Base-by-base conservation (phyloP, 2,797 vertebrate species). In the Myotis myotis region DNA sequence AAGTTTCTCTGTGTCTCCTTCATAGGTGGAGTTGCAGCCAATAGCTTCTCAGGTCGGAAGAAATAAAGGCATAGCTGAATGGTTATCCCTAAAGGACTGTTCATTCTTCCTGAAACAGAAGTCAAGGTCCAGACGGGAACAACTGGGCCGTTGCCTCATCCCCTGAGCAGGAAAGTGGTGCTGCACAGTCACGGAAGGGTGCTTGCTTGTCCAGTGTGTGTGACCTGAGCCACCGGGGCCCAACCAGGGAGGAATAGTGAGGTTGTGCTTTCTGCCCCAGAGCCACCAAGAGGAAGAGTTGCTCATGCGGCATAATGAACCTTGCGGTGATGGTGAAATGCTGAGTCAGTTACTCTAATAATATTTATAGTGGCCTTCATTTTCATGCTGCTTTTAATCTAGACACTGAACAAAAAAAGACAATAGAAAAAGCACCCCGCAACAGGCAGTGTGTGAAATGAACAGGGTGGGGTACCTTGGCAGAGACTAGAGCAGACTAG, bases 91-190 rank as follows among this genome's bases (percentile, higher is more conserved):
- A 15, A 8, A 7, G 1, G 47, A 49, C 13, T 20, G 11, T 20
- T 79, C 70, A 8, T 57, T 36, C 70, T 90, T 92, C 74, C 89
- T 71, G 28, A 80, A 53, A 8, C 16, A 30, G 47, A 92, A 71
- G 33, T 82, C 85, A 71, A 55, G 41, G 38, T 75, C 57, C 16
- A 19, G 51, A 55, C 2, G 4, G 20, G 47, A 53, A 44, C 30
- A 10, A 38, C 33, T 13, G 36, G 38, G 2, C 49, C 17, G 36
- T 68, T 16, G 15, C 60, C 60, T n/a, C 28, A 38, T 23, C 9
- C 64, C 64, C 76, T 44, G 81, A 55, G 62, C 51, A 10, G n/a
- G 28, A 66, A 60, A 72, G 41, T 12, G 36, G 66, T 38, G 1
- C 2, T 68, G 8, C 36, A 51, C 36, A 51, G 55, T 36, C 64